Percentiles rank a stretch among this genome's conserved stretches.
Evolutionary conservation across 2,888 invertebrate genomes (phyloP).

Genomic region (Hylaea fasciaria): DNA sequence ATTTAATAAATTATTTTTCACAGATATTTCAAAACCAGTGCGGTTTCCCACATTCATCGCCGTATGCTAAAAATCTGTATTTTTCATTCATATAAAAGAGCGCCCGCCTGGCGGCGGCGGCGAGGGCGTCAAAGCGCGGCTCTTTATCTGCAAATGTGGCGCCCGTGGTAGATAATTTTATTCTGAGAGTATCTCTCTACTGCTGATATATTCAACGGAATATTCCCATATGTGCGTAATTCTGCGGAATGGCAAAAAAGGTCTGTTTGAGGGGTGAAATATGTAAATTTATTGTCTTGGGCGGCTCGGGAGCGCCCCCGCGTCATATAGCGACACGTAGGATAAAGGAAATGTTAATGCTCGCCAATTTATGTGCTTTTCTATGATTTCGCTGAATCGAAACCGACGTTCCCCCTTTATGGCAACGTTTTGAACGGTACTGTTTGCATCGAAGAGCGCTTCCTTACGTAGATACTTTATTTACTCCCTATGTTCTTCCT

Average conservation of each 20-base stretch:
- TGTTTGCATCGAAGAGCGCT: slow-evolving; percentile 37
- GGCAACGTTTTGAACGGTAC: slow-evolving; percentile 39
- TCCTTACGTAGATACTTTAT: slow-evolving; percentile 30
- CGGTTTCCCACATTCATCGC: slow-evolving; percentile 11
- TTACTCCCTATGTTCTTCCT: slow-evolving; percentile 12
- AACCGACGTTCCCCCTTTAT: slow-evolving; percentile 75
- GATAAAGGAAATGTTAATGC: slow-evolving; percentile 85
- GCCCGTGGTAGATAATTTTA: slow-evolving; percentile 81
- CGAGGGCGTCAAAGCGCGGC: slow-evolving; percentile 64
- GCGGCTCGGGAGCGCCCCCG: slow-evolving; percentile 77
- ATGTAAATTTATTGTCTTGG: slow-evolving; percentile 86
- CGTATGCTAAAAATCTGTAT: slow-evolving; percentile 34
- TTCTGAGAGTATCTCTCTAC: slow-evolving; percentile 83
- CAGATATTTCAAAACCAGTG: background rate
- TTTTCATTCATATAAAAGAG: slow-evolving; percentile 35
- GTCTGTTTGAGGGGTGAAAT: slow-evolving; percentile 85
- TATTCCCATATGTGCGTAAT: slow-evolving; percentile 86
- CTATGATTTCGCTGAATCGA: slow-evolving; percentile 85
- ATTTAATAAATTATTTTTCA: background rate
- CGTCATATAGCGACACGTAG: slow-evolving; percentile 84
- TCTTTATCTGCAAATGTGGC: slow-evolving; percentile 80
- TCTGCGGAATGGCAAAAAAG: slow-evolving; percentile 85
- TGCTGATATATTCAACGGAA: slow-evolving; percentile 85
- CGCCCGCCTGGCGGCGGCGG: slow-evolving; percentile 37
- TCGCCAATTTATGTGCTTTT: slow-evolving; percentile 84